Percentiles rank a stretch among this genome's conserved stretches.
These are phyloP conservation scores for Psittacula cyanocephala DNA, from an alignment of 2,113 vertebrate species.

Conservation along the genomic window DNA sequence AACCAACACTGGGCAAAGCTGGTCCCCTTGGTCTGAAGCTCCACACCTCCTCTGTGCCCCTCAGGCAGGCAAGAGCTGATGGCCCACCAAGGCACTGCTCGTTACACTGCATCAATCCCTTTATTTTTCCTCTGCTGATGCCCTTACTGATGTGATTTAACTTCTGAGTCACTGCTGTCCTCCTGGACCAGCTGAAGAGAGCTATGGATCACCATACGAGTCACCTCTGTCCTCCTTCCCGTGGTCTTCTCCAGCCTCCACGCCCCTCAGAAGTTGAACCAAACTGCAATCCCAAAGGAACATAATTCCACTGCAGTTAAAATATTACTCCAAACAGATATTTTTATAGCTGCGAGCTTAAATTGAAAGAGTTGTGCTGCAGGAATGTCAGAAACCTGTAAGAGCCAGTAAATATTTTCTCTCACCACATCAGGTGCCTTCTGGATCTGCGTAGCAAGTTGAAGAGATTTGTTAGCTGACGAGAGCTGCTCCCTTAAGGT, in stretches of 20 bases:
- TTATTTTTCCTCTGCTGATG: not conserved
- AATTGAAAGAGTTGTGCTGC: not conserved
- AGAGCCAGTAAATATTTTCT: slow-evolving; percentile 55
- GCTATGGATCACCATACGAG: not conserved
- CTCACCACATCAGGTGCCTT: slow-evolving; percentile 91
- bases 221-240: not conserved
- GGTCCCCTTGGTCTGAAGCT: not conserved
- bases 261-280: not conserved
- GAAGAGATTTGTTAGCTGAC: slow-evolving; percentile 90
- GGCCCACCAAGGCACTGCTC: not conserved
- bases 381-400: slow-evolving; percentile 14
- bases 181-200: not conserved
- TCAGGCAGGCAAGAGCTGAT: accelerated
- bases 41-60: not conserved
- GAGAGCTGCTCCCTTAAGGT: slow-evolving; percentile 91
- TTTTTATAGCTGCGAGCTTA: slow-evolving; percentile 23
- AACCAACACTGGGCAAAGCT: not conserved
- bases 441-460: slow-evolving; percentile 86
- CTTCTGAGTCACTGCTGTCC: not conserved
- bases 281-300: not conserved
- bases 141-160: not conserved
- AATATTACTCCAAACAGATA: not conserved
- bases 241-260: not conserved
- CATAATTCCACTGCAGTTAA: not conserved
- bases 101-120: not conserved